A percentile compares a stretch with the other conserved stretches of the same genome.
phyloP scores from a whole-genome alignment of 1,140 invertebrate species.

The Eriocheir sinensis region DNA sequence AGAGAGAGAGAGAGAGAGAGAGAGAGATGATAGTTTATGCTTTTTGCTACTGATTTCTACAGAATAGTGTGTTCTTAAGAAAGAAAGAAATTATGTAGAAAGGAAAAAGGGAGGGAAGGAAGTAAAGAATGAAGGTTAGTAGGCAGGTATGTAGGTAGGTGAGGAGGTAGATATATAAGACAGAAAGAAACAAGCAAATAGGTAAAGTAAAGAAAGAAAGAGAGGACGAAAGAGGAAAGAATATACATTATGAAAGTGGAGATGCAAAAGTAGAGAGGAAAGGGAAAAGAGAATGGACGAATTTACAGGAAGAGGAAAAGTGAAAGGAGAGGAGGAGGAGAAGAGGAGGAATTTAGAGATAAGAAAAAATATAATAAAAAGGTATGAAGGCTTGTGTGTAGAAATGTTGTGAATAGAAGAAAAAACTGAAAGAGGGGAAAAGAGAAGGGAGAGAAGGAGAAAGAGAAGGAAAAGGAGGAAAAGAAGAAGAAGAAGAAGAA shows the following conservation, averaged over 20 bases:
- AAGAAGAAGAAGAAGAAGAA: no score
- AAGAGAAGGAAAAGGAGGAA: neutral
- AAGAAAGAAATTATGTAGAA: no score
- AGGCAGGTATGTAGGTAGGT: no score
- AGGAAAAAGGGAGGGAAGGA: constrained; percentile 11
- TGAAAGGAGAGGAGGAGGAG: neutral
- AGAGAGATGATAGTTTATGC: neutral
- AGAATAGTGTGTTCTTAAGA: no score
- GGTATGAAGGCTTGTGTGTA: no score
- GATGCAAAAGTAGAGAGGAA: neutral
- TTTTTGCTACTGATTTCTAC: constrained; percentile 10
- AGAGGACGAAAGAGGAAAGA: neutral
- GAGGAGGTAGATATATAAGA: no score
- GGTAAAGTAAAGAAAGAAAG: neutral
- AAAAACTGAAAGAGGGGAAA: neutral
- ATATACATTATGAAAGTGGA: neutral
- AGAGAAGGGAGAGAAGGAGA: neutral
- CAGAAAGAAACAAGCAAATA: no score
- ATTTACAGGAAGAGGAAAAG: neutral
- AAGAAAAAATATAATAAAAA: no score
- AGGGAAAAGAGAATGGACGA: neutral
- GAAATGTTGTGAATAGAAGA: no score
- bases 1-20: constrained; percentile 31
- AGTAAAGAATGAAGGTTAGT: neutral
- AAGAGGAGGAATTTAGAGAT: neutral